These are phyloP conservation scores for Oryctes rhinoceros DNA, from an alignment of 1,140 invertebrate genomes.

Conservation along the genomic window DNA sequence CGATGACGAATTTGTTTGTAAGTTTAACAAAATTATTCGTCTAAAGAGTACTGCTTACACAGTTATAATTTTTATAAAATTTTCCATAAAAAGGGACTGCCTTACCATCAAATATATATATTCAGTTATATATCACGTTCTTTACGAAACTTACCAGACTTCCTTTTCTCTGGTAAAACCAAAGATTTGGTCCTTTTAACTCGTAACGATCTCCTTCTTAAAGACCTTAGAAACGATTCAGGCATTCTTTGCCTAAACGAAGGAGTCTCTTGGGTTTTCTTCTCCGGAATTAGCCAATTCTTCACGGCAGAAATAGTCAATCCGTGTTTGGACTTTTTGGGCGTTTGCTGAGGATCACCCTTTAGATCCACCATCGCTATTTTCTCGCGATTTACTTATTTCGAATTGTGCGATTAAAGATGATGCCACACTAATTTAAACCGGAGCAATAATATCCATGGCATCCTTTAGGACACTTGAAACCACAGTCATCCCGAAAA, in stretches of 20 bases:
- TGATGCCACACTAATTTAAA: neutral
- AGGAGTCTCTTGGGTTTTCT: conserved; percentile 66
- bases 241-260: conserved; percentile 67
- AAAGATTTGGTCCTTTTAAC: conserved; percentile 75
- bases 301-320: conserved; percentile 69
- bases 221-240: conserved; percentile 73
- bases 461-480: neutral
- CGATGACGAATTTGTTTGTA: no score
- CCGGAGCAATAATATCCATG: neutral
- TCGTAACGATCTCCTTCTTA: conserved; percentile 71
- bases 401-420: neutral
- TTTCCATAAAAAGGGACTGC: no score
- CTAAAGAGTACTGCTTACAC: no score
- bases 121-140: no score
- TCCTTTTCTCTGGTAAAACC: conserved; percentile 74
- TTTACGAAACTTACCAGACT: conserved; percentile 71
- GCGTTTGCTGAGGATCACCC: conserved; percentile 54
- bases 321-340: conserved; percentile 56
- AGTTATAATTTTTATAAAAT: no score
- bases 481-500: conserved; percentile 11
- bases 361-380: conserved; percentile 58
- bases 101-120: no score
- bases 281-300: conserved; percentile 73
- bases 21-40: no score
- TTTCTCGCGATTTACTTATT: neutral